Evolutionary conservation across 2,797 vertebrate genomes (phyloP).

Genomic region (Lutjanus campechanus): DNA sequence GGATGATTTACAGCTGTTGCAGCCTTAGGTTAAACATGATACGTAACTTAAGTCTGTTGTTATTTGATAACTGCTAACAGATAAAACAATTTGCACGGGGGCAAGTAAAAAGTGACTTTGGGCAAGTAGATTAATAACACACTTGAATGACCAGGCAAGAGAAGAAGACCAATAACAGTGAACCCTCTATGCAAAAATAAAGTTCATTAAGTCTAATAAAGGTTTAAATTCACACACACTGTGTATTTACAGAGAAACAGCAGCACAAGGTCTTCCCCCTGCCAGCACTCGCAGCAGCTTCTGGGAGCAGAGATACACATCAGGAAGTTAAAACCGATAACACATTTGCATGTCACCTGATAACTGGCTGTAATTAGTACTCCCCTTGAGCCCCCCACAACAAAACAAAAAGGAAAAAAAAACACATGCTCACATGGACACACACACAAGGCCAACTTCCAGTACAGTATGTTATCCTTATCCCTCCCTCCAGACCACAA

Average conservation of each 20-base stretch:
- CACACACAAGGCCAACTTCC: constrained; percentile 54
- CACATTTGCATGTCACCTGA: constrained; percentile 79
- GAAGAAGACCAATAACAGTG: too few species aligned
- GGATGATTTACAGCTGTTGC: too few species aligned
- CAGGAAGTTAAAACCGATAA: constrained; percentile 71
- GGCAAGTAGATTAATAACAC: too few species aligned
- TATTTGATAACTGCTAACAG: too few species aligned
- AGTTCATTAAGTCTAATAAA: neutral
- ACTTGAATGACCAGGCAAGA: too few species aligned
- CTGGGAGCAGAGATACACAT: constrained; percentile 66
- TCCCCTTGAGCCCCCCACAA: constrained; percentile 33
- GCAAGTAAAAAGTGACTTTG: neutral
- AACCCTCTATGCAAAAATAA: neutral
- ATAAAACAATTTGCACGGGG: neutral
- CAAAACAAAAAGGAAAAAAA: constrained; percentile 20
- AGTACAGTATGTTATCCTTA: constrained; percentile 71
- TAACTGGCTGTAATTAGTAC: constrained; percentile 78
- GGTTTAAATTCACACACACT: constrained; percentile 15
- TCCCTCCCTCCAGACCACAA: constrained; percentile 67
- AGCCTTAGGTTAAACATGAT: too few species aligned
- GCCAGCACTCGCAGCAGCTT: constrained; percentile 46
- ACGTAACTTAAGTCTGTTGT: too few species aligned
- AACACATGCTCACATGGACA: constrained; percentile 29
- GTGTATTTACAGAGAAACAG: constrained; percentile 35
- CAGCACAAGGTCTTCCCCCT: constrained; percentile 24